Percentiles rank a stretch among this genome's conserved stretches.
Conservation (phyloP, 2,888 invertebrate genomes). For the Megamerina dolium region DNA sequence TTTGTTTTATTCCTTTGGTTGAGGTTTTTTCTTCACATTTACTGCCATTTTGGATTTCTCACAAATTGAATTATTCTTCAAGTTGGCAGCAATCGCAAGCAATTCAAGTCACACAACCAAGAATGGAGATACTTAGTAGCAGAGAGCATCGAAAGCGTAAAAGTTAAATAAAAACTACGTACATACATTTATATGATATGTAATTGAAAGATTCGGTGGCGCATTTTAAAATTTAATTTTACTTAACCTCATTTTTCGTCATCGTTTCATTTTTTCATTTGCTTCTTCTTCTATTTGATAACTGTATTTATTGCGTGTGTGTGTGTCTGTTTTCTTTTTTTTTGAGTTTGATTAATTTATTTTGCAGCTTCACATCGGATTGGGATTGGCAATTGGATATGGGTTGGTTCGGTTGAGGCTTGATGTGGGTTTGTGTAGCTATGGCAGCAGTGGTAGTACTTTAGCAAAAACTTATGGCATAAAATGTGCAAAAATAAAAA, state of each 20-base stretch:
- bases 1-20: background rate
- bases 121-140: too few species aligned
- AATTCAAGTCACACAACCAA: background rate
- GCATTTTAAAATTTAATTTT: conserved; percentile 15
- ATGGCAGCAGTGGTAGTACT: background rate
- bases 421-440: background rate
- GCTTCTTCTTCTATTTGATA: background rate
- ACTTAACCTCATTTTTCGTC: conserved; percentile 10
- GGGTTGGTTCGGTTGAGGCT: conserved; percentile 7
- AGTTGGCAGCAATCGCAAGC: conserved; percentile 6
- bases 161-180: too few species aligned
- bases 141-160: too few species aligned
- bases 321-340: too few species aligned
- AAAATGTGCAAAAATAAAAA: background rate
- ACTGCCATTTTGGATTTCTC: conserved; percentile 6
- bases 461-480: background rate
- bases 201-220: too few species aligned
- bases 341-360: too few species aligned
- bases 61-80: conserved; percentile 19
- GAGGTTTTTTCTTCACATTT: conserved; percentile 1
- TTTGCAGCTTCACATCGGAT: too few species aligned
- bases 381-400: background rate
- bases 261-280: conserved; percentile 1
- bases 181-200: too few species aligned
- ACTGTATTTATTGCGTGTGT: too few species aligned